Evolutionary conservation across 1,140 invertebrate genomes (phyloP), one percentile per base, ranked within the genome.

Genomic region (Drosophila funebris): DNA sequence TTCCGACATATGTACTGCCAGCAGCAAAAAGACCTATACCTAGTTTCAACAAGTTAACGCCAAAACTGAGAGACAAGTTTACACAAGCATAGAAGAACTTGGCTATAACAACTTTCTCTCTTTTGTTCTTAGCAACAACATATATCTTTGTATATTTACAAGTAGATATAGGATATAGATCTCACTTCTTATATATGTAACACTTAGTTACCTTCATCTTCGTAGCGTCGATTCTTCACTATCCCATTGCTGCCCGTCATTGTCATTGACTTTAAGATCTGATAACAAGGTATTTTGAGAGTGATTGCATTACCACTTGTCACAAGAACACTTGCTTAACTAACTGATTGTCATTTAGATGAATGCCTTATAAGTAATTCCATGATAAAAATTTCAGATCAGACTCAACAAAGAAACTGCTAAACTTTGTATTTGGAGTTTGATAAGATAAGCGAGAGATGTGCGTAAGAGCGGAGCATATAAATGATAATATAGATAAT

Each of bases 191-290:
- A n/a, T n/a, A n/a, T n/a, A n/a, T n/a, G n/a, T n/a, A n/a, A 31
- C 43, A 44, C 3, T 22, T 4, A 22, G 18, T 9, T 52, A 73
- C 71, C 71, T 62, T 70, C 36, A 14, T 56, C 50, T 50, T 73
- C 71, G 31, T 54, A 73, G 1, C 71, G 71, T 50, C 71, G 66
- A 70, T 73, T 73, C 27, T 70, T 73, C 4, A 31, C 57, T 8
- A 22, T 62, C n/a, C 48, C 43, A 7, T 27, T 54, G 18, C 18
- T 56, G 39, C 18, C 48, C 13, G 69, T 29, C 61, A 73, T 69
- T 54, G 8, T 44, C n/a, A n/a, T n/a, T n/a, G n/a, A n/a, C n/a
- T 14, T 27, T 57, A 4, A 18, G 14, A 29, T 43, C 4, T 18
- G 24, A 44, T 43, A 0, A n/a, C 14, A 33, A 22, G 6, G 16